A percentile compares a stretch with the other conserved stretches of the same genome.
Conservation (phyloP, 1,140 invertebrate species). For the Lethrus apterus region DNA sequence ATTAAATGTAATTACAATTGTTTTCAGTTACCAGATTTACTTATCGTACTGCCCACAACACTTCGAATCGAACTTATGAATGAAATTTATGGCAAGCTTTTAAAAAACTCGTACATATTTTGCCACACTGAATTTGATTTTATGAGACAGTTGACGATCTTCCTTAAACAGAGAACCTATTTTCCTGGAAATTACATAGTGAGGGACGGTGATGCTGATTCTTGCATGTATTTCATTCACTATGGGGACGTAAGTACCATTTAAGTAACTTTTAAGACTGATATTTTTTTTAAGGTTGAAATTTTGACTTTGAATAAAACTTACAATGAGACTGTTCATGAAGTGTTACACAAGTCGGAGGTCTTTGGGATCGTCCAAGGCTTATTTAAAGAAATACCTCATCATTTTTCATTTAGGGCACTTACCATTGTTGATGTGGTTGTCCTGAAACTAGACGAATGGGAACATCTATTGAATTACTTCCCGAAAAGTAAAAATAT, state of each 20-base stretch:
- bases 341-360: slow-evolving; percentile 43
- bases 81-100: slow-evolving; percentile 41
- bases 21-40: slow-evolving; percentile 2
- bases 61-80: slow-evolving; percentile 42
- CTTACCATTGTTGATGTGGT: slow-evolving; percentile 44
- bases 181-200: slow-evolving; percentile 46
- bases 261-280: not conserved
- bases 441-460: slow-evolving; percentile 41
- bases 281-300: slow-evolving; percentile 39
- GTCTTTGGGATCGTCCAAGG: slow-evolving; percentile 45
- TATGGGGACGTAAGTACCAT: slow-evolving; percentile 40
- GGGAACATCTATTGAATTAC: slow-evolving; percentile 43
- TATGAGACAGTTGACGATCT: slow-evolving; percentile 40
- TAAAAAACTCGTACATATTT: slow-evolving; percentile 43
- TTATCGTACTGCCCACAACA: slow-evolving; percentile 13
- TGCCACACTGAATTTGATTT: slow-evolving; percentile 41
- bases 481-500: slow-evolving; percentile 35
- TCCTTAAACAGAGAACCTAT: slow-evolving; percentile 42
- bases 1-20: not conserved
- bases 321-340: slow-evolving; percentile 44
- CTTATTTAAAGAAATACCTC: slow-evolving; percentile 41
- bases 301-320: slow-evolving; percentile 45
- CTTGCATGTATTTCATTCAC: slow-evolving; percentile 45
- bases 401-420: slow-evolving; percentile 44
- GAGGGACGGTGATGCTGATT: slow-evolving; percentile 42